Evolutionary conservation across 2,888 invertebrate genomes (phyloP).

Genomic region (Saturnia japonica): DNA sequence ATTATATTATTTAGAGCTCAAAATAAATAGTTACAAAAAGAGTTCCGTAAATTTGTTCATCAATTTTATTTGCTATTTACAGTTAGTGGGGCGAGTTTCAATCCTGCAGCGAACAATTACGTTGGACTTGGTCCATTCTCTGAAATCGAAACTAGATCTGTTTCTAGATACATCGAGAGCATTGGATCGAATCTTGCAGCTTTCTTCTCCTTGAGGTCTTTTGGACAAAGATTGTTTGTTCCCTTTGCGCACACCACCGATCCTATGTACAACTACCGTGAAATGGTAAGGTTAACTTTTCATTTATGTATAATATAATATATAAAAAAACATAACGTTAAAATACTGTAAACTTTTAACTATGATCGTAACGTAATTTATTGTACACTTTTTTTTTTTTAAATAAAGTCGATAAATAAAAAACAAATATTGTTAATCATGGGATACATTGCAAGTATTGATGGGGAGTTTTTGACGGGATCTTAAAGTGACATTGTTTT

Average conservation of each 20-base stretch:
- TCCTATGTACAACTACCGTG: constrained; percentile 70
- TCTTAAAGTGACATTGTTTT: no score
- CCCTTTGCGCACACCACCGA: constrained; percentile 80
- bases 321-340: no score
- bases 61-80: constrained; percentile 39
- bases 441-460: no score
- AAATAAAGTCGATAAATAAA: no score
- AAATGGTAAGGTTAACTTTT: constrained; percentile 53
- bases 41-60: not conserved
- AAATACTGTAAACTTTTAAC: not conserved
- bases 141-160: constrained; percentile 75
- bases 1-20: not conserved
- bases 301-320: no score
- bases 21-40: not conserved
- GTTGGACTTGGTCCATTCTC: constrained; percentile 81
- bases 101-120: constrained; percentile 64
- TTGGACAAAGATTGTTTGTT: constrained; percentile 83
- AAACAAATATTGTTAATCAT: no score
- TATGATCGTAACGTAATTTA: not conserved
- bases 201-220: constrained; percentile 84
- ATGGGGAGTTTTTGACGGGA: no score
- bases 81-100: constrained; percentile 75
- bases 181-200: constrained; percentile 69
- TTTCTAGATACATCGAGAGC: constrained; percentile 68
- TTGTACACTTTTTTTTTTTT: not conserved